Conservation (phyloP, 2,113 vertebrate genomes). For the Ptyas mucosa region DNA sequence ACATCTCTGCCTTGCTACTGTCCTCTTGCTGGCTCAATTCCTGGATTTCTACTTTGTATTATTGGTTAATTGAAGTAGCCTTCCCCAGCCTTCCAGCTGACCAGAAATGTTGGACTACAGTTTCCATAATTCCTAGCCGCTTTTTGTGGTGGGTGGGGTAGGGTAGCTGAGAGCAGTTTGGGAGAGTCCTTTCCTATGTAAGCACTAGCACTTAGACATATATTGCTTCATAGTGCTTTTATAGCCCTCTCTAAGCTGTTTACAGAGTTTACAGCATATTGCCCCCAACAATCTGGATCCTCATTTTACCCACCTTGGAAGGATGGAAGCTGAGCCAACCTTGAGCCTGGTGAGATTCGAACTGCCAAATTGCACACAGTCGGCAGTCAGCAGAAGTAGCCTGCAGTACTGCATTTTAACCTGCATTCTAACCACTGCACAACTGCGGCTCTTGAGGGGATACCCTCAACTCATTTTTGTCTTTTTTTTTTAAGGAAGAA, state of each 20-base stretch:
- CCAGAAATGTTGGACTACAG: not conserved
- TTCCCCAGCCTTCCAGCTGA: not conserved
- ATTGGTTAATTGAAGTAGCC: not conserved
- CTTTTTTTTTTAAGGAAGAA: not conserved
- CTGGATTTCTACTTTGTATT: not conserved
- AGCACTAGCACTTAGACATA: too few relatives aligned
- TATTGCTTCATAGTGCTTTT: too few relatives aligned
- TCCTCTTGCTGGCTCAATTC: not conserved
- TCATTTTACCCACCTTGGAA: too few relatives aligned
- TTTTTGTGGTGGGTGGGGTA: not conserved
- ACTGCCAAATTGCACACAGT: too few relatives aligned
- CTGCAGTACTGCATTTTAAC: too few relatives aligned
- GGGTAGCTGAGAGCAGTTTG: not conserved
- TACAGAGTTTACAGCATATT: too few relatives aligned
- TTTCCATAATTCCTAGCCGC: not conserved
- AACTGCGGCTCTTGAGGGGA: not conserved
- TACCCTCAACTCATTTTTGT: not conserved
- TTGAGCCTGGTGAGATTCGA: too few relatives aligned
- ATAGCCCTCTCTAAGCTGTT: too few relatives aligned
- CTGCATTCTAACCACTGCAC: too few relatives aligned
- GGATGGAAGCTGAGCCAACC: too few relatives aligned
- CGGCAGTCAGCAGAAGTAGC: too few relatives aligned
- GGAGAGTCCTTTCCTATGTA: not conserved
- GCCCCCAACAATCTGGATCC: too few relatives aligned
- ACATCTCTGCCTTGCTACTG: not conserved